phyloP scores from a whole-genome alignment of 2,888 invertebrate species.

The Meganola albula region DNA sequence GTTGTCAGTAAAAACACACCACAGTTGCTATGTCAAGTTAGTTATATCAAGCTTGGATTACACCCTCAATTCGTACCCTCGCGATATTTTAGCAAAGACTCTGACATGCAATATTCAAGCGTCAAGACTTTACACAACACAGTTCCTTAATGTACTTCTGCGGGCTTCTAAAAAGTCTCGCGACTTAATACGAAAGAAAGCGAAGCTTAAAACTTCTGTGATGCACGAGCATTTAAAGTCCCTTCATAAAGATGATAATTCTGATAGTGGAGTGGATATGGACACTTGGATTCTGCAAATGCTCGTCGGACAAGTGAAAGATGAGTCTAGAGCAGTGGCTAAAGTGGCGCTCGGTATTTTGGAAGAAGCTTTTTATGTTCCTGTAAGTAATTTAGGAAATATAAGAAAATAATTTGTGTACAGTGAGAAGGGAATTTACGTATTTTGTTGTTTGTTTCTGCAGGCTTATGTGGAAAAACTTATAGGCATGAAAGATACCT shows the following conservation, averaged over 20 bases:
- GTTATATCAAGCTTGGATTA: constrained; percentile 96
- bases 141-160: constrained; percentile 91
- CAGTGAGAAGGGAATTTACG: too few relatives aligned
- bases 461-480: constrained; percentile 86
- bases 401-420: not conserved
- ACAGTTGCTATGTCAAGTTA: constrained; percentile 95
- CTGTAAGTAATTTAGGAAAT: constrained; percentile 70
- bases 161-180: constrained; percentile 80
- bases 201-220: constrained; percentile 57
- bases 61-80: constrained; percentile 83
- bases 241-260: constrained; percentile 42
- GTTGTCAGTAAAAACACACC: constrained; percentile 88
- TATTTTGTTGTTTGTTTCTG: constrained; percentile 20
- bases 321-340: constrained; percentile 87
- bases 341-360: constrained; percentile 88
- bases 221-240: constrained; percentile 47
- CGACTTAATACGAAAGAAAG: constrained; percentile 61
- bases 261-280: constrained; percentile 76
- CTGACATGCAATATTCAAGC: constrained; percentile 77
- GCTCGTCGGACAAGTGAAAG: constrained; percentile 90
- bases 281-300: constrained; percentile 92
- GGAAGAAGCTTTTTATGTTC: constrained; percentile 95
- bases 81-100: constrained; percentile 80
- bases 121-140: constrained; percentile 89
- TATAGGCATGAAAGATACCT: constrained; percentile 83